phyloP scores from a whole-genome alignment of 2,113 vertebrate genomes.

The Eublepharis macularius region DNA sequence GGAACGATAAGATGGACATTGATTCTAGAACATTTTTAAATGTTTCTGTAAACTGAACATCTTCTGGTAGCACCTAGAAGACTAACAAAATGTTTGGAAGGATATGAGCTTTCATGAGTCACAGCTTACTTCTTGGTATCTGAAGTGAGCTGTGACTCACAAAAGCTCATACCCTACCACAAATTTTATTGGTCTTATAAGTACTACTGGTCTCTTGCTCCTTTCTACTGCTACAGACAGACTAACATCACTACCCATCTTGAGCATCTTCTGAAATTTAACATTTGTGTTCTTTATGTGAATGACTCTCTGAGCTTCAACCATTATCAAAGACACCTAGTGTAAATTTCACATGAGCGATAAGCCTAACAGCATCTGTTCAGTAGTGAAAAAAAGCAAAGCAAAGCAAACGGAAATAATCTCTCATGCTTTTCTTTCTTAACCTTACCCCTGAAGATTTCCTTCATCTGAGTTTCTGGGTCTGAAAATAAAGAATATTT shows the following conservation, averaged over 20 bases:
- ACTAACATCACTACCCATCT: too few relatives aligned
- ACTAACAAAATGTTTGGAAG: too few relatives aligned
- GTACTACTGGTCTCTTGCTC: too few relatives aligned
- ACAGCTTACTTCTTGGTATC: too few relatives aligned
- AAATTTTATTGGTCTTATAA: too few relatives aligned
- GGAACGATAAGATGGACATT: too few relatives aligned
- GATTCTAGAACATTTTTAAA: not conserved
- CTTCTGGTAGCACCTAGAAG: too few relatives aligned
- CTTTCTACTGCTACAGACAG: too few relatives aligned
- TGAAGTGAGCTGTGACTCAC: too few relatives aligned
- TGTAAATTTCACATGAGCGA: not conserved
- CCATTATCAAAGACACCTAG: not conserved
- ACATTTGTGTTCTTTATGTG: not conserved
- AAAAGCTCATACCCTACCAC: too few relatives aligned
- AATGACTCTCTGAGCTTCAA: not conserved
- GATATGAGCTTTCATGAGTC: too few relatives aligned
- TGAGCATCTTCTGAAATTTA: not conserved
- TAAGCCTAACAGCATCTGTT: not conserved
- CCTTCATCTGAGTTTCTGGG: slow-evolving; percentile 32
- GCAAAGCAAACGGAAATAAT: not conserved
- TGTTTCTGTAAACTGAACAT: not conserved
- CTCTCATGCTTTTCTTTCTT: slow-evolving; percentile 15
- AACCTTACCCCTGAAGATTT: slow-evolving; percentile 32
- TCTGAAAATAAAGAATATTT: slow-evolving; percentile 29
- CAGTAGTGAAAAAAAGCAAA: not conserved